Percentiles rank a stretch among this genome's conserved stretches.
Conservation (phyloP, 37 sponge, comb jelly and placozoan species). For the Chondrilla cf. caribensis region DNA sequence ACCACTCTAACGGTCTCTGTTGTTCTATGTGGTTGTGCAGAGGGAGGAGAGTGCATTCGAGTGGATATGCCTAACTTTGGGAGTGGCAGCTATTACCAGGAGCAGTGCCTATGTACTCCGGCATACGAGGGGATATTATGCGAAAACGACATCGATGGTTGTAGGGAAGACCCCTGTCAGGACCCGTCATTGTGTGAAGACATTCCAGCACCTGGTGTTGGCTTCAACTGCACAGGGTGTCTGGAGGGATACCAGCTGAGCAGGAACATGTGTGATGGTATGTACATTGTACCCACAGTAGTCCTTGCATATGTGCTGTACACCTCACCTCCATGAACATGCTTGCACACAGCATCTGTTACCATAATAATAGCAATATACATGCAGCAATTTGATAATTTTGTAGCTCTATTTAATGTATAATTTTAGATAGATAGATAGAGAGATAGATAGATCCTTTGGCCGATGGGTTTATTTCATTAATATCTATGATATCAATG, state of each 20-base stretch:
- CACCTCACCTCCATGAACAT: no score
- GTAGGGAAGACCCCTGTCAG: slow-evolving; percentile 7
- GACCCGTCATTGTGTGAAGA: slow-evolving; percentile 1
- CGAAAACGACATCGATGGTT: neutral
- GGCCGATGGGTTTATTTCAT: no score
- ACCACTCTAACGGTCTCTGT: neutral
- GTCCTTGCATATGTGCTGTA: neutral
- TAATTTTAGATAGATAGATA: neutral
- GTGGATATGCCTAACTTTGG: neutral
- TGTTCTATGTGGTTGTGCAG: slow-evolving; percentile 3
- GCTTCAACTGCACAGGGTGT: slow-evolving; percentile 3
- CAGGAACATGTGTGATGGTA: neutral
- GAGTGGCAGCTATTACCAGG: neutral
- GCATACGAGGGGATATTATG: slow-evolving; percentile 6
- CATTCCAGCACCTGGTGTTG: neutral
- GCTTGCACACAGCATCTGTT: no score
- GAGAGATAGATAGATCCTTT: no score
- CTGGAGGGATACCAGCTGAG: neutral
- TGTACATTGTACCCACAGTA: neutral
- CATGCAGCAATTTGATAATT: no score
- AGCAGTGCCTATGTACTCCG: neutral
- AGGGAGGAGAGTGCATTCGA: neutral
- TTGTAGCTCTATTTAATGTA: neutral
- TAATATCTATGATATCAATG: no score
- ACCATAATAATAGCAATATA: no score